Conservation (phyloP, 2,888 invertebrate genomes). For the Ophonus ardosiacus region DNA sequence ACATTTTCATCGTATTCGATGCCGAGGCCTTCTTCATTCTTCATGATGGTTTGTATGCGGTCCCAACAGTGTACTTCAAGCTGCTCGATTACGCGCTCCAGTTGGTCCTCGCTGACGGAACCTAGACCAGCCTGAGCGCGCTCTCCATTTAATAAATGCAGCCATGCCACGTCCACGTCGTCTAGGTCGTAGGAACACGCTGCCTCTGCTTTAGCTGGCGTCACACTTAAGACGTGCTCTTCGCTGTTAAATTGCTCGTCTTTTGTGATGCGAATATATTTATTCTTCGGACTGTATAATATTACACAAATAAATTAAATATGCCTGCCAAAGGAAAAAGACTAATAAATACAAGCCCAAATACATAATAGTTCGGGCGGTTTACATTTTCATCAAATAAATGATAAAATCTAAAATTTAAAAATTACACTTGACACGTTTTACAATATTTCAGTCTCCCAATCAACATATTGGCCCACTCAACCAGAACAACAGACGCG, state of each 20-base stretch:
- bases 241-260: slow-evolving; percentile 92
- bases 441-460: too few species aligned
- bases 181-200: slow-evolving; percentile 97
- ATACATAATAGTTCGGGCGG: too few species aligned
- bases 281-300: slow-evolving; percentile 87
- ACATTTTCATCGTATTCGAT: slow-evolving; percentile 99
- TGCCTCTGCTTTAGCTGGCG: slow-evolving; percentile 92
- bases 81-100: slow-evolving; percentile 94
- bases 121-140: slow-evolving; percentile 86
- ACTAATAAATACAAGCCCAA: neutral
- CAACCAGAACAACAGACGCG: too few species aligned
- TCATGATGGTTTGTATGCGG: slow-evolving; percentile 93
- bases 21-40: slow-evolving; percentile 94
- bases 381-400: too few species aligned
- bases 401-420: too few species aligned
- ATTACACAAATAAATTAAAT: slow-evolving; percentile 21
- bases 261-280: slow-evolving; percentile 93
- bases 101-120: slow-evolving; percentile 89
- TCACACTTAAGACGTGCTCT: slow-evolving; percentile 90
- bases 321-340: slow-evolving; percentile 14
- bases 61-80: slow-evolving; percentile 96
- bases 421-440: too few species aligned
- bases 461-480: too few species aligned
- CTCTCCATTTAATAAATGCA: slow-evolving; percentile 91
- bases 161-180: slow-evolving; percentile 94